These are phyloP conservation scores for Sphaerophoria taeniata DNA, from an alignment of 2,888 invertebrate genomes.

Conservation along the genomic window DNA sequence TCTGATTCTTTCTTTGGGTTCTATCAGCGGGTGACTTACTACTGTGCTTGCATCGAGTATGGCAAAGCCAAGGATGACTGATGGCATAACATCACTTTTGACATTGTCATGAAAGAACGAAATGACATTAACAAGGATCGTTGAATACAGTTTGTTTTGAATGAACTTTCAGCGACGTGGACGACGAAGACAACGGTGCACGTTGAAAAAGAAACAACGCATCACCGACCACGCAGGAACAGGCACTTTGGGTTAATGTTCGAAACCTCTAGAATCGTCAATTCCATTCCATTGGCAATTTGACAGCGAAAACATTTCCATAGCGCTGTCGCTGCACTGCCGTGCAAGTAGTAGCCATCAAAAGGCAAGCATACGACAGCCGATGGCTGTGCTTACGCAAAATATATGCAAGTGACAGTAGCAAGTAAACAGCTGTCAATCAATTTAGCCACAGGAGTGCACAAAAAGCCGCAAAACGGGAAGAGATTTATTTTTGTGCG, in stretches of 20 bases:
- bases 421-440: constrained; percentile 76
- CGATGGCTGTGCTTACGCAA: constrained; percentile 68
- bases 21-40: no score
- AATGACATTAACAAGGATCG: constrained; percentile 71
- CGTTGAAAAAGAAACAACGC: background rate
- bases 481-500: constrained; percentile 23
- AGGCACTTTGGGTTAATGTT: constrained; percentile 42
- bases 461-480: constrained; percentile 35
- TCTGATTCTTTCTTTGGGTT: no score
- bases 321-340: constrained; percentile 19
- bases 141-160: constrained; percentile 45
- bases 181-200: constrained; percentile 22
- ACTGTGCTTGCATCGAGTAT: constrained; percentile 26
- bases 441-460: constrained; percentile 58
- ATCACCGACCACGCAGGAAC: constrained; percentile 18
- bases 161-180: constrained; percentile 43
- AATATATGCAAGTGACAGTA: constrained; percentile 73
- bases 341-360: background rate
- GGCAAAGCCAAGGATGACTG: constrained; percentile 65
- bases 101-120: constrained; percentile 68
- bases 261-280: constrained; percentile 53
- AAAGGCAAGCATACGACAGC: constrained; percentile 33
- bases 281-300: background rate
- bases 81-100: constrained; percentile 71
- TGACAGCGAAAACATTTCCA: constrained; percentile 9